A percentile compares a stretch with the other conserved stretches of the same genome.
Evolutionary conservation across 2,888 invertebrate species (phyloP).

Genomic region (Synergus laeviventris): DNA sequence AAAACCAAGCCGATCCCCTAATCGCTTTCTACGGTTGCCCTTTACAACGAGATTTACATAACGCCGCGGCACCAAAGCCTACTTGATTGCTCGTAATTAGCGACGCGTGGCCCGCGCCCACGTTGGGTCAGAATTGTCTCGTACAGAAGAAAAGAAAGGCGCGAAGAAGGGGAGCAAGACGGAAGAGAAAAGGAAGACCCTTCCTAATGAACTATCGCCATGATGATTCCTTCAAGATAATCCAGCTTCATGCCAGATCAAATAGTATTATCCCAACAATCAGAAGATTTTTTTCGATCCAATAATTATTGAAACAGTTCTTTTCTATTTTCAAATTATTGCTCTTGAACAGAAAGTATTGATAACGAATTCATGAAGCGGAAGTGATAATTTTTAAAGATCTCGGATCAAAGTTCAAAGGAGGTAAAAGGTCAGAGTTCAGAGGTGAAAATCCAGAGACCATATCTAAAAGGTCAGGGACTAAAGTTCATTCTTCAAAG

Average conservation of each 20-base stretch:
- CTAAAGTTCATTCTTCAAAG: too few species aligned
- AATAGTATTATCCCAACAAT: not conserved
- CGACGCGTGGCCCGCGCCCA: slow-evolving; percentile 72
- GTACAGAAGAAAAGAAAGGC: slow-evolving; percentile 45
- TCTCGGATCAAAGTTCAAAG: too few species aligned
- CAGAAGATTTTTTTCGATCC: not conserved
- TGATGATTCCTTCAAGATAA: not conserved
- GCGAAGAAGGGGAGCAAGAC: slow-evolving; percentile 28
- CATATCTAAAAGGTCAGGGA: too few species aligned
- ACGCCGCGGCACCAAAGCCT: slow-evolving; percentile 57
- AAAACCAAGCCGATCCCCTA: slow-evolving; percentile 63
- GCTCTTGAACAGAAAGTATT: too few species aligned
- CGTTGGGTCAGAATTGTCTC: slow-evolving; percentile 64
- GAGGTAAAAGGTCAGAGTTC: too few species aligned
- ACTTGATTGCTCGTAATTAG: slow-evolving; percentile 74
- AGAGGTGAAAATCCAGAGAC: too few species aligned
- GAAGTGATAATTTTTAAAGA: too few species aligned
- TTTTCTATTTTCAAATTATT: too few species aligned
- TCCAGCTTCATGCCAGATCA: not conserved
- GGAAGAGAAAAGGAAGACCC: not conserved
- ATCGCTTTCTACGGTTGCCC: slow-evolving; percentile 68
- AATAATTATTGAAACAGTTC: too few species aligned
- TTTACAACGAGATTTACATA: slow-evolving; percentile 69
- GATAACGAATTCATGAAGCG: too few species aligned
- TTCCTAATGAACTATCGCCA: slow-evolving; percentile 27